Evolutionary conservation across 2,113 vertebrate genomes (phyloP).

Genomic region (Cyphomyrus plagiostoma): DNA sequence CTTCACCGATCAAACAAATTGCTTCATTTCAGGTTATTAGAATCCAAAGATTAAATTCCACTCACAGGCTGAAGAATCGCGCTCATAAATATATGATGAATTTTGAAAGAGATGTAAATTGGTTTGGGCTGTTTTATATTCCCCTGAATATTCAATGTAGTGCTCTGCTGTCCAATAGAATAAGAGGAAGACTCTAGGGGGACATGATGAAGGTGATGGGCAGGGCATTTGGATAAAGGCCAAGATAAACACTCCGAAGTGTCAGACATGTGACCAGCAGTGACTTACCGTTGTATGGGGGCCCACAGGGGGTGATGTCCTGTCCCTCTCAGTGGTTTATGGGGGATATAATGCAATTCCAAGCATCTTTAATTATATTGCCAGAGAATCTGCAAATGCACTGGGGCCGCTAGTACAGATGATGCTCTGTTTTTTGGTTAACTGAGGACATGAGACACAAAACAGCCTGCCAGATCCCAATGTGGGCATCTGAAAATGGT

Average conservation of each 20-base stretch:
- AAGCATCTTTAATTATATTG: neutral
- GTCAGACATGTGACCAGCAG: neutral
- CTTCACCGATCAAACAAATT: neutral
- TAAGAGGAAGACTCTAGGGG: neutral
- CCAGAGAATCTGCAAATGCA: neutral
- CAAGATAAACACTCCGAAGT: neutral
- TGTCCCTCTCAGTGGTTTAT: neutral
- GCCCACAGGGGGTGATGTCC: neutral
- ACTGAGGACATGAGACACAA: neutral
- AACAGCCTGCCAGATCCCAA: neutral
- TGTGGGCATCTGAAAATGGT: neutral
- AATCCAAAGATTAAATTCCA: neutral
- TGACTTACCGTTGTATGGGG: neutral
- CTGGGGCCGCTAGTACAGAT: neutral
- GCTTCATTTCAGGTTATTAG: neutral
- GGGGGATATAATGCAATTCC: neutral
- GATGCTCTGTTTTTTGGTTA: neutral
- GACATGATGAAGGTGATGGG: neutral
- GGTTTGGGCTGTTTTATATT: neutral
- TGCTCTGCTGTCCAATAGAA: neutral
- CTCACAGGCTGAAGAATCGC: neutral
- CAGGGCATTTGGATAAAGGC: neutral
- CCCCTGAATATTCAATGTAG: neutral
- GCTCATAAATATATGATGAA: constrained; percentile 6
- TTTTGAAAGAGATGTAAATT: constrained; percentile 4